These are phyloP conservation scores for Antheraea pernyi DNA, from an alignment of 1,140 invertebrate species.

Conservation along the genomic window DNA sequence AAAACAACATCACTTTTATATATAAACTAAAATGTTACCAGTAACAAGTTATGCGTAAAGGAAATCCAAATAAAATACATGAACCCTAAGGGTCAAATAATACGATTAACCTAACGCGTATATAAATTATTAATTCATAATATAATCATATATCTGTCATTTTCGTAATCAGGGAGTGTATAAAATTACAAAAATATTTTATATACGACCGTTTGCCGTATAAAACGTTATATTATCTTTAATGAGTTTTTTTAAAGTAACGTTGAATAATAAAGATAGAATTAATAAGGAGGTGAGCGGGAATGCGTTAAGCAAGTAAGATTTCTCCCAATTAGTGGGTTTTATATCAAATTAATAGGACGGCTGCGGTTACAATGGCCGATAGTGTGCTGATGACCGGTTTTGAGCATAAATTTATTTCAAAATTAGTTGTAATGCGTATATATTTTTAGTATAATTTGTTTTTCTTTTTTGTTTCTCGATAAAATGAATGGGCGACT, in stretches of 20 bases:
- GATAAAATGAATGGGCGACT: background rate
- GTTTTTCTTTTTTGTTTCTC: background rate
- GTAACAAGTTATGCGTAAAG: too few relatives aligned
- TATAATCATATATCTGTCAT: background rate
- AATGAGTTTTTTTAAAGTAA: constrained; percentile 13
- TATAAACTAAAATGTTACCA: too few relatives aligned
- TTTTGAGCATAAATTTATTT: constrained; percentile 9
- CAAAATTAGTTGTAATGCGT: background rate
- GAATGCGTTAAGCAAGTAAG: constrained; percentile 14
- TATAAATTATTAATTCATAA: background rate
- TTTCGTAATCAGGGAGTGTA: background rate
- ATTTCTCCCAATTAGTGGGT: constrained; percentile 26
- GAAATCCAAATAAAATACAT: too few relatives aligned
- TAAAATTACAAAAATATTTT: constrained; percentile 1
- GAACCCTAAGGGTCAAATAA: background rate
- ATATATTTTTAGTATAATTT: background rate
- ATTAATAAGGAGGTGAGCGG: background rate
- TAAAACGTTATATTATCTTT: constrained; percentile 4
- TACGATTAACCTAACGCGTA: background rate
- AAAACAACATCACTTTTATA: too few relatives aligned
- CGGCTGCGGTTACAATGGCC: constrained; percentile 12
- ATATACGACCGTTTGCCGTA: background rate
- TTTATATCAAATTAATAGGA: constrained; percentile 26
- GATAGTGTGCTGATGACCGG: constrained; percentile 12
- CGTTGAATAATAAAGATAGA: constrained; percentile 5